Conservation (phyloP, 2,113 vertebrate species). For the Dipodomys stephensi region DNA sequence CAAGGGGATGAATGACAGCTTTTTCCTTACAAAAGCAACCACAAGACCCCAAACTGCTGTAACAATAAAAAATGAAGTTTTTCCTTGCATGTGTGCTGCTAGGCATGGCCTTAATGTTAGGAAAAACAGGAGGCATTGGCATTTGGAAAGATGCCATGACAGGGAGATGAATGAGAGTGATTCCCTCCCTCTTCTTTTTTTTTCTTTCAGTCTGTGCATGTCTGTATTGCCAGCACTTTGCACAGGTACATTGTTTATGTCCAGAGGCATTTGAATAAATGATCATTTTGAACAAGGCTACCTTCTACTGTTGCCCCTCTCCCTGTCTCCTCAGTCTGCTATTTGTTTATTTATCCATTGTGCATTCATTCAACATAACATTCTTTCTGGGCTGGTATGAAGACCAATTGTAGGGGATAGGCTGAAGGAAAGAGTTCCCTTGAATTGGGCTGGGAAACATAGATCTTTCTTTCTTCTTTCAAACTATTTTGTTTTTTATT, state of each 20-base stretch:
- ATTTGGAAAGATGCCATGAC: constrained; percentile 41
- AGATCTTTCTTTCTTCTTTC: not conserved
- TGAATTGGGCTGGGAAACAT: constrained; percentile 32
- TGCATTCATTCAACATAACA: constrained; percentile 39
- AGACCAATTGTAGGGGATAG: not conserved
- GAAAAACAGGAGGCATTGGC: constrained; percentile 32
- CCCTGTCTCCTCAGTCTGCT: not conserved
- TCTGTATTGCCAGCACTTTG: not conserved
- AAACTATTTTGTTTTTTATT: constrained; percentile 26
- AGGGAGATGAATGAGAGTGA: not conserved
- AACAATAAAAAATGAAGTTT: constrained; percentile 69
- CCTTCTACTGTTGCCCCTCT: constrained; percentile 1
- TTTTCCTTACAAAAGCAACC: constrained; percentile 69
- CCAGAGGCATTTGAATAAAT: not conserved
- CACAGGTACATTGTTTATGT: not conserved
- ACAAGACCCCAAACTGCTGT: constrained; percentile 57
- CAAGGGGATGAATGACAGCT: constrained; percentile 62
- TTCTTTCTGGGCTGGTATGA: constrained; percentile 21
- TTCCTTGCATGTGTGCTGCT: constrained; percentile 39
- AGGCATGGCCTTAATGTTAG: constrained; percentile 60
- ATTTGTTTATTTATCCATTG: constrained; percentile 28
- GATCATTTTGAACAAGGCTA: not conserved
- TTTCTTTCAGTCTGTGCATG: not conserved
- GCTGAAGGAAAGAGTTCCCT: constrained; percentile 8
- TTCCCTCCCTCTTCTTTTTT: not conserved